Conservation (phyloP, 2,888 invertebrate species). For the Athalia rosae region DNA sequence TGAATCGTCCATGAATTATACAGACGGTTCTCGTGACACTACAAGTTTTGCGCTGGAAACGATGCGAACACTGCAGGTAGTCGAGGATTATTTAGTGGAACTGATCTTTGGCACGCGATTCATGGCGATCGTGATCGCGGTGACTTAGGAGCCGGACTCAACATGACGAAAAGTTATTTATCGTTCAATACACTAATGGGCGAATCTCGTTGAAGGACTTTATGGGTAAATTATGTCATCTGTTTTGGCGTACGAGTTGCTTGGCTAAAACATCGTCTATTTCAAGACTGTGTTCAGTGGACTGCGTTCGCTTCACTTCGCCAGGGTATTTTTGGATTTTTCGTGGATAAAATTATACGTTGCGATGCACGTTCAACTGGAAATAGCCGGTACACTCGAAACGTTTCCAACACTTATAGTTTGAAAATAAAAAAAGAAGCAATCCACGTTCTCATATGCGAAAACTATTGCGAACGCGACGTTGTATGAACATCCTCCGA, state of each 20-base stretch:
- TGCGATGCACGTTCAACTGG: too few species aligned
- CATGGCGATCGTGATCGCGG: slow-evolving; percentile 33
- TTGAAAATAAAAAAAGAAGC: too few species aligned
- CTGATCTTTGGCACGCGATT: slow-evolving; percentile 23
- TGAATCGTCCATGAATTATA: neutral
- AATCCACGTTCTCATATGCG: too few species aligned
- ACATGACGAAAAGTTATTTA: slow-evolving; percentile 38
- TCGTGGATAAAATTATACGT: too few species aligned
- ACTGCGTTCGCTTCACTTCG: neutral
- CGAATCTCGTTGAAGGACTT: slow-evolving; percentile 27
- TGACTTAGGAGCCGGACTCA: slow-evolving; percentile 23
- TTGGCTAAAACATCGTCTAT: neutral
- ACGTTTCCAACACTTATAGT: neutral
- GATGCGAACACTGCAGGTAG: slow-evolving; percentile 4
- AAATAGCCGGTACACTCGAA: too few species aligned
- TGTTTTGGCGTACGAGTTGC: neutral
- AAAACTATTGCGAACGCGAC: too few species aligned
- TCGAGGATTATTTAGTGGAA: slow-evolving; percentile 36
- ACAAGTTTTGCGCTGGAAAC: neutral
- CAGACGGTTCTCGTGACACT: neutral
- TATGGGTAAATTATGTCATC: slow-evolving; percentile 27
- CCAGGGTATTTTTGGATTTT: too few species aligned
- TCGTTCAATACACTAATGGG: slow-evolving; percentile 42
- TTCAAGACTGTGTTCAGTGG: neutral
- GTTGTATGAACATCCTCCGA: too few species aligned